phyloP scores from a whole-genome alignment of 2,797 vertebrate species.

The Bryconaethiops microstoma region DNA sequence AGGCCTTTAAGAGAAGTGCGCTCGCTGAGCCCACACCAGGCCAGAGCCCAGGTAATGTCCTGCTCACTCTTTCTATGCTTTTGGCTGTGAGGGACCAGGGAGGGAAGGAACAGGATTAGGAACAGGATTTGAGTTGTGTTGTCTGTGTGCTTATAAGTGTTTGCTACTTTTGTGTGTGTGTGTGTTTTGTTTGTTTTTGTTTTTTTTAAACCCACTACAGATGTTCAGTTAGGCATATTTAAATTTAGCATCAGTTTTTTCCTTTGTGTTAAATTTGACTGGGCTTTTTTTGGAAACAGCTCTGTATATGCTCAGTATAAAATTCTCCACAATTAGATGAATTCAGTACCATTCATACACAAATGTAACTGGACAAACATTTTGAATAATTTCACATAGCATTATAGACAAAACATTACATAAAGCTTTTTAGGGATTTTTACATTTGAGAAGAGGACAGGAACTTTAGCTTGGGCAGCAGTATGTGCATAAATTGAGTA shows the following conservation, averaged over 20 bases:
- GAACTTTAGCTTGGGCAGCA: no score
- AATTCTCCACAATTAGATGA: no score
- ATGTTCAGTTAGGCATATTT: conserved; percentile 4
- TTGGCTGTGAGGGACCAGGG: conserved; percentile 17
- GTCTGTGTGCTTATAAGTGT: conserved; percentile 40
- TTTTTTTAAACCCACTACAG: conserved; percentile 12
- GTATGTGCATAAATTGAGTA: no score
- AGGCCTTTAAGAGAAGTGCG: conserved; percentile 69
- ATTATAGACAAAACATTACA: no score
- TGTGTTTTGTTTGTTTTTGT: neutral
- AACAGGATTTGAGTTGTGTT: conserved; percentile 46
- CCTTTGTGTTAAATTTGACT: neutral
- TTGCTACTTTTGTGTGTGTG: neutral
- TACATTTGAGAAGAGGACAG: no score
- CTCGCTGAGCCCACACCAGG: conserved; percentile 36
- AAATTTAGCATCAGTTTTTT: neutral
- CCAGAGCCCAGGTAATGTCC: conserved; percentile 56
- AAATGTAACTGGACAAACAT: no score
- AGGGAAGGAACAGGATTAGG: conserved; percentile 42
- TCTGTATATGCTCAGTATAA: no score
- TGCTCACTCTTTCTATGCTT: conserved; percentile 13
- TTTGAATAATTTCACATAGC: no score
- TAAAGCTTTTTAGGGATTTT: no score
- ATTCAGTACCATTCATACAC: no score
- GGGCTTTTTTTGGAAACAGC: no score